Conservation (phyloP, 2,888 invertebrate species). For the Temnothorax ravouxi region DNA sequence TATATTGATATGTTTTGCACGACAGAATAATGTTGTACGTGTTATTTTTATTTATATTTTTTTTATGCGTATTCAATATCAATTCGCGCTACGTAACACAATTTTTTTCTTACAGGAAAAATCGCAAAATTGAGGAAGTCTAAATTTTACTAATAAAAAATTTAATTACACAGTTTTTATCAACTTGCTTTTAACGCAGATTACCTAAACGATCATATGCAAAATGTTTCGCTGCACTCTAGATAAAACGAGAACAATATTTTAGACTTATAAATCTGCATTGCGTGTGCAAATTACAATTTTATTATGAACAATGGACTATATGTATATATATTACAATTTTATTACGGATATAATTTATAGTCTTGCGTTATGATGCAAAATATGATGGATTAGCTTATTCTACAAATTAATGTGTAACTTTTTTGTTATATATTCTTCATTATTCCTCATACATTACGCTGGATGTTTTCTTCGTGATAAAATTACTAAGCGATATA, state of each 20-base stretch:
- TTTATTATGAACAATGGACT: not conserved
- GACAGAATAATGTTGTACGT: not conserved
- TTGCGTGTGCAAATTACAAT: not conserved
- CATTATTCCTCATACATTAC: conserved; percentile 17
- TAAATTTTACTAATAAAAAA: conserved; percentile 8
- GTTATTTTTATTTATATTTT: not conserved
- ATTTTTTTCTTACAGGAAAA: not conserved
- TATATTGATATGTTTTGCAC: not conserved
- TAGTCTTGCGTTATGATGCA: not conserved
- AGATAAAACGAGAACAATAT: not conserved
- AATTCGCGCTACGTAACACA: not conserved
- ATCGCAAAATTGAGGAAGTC: not conserved
- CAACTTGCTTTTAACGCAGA: not conserved
- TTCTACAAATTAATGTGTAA: not conserved
- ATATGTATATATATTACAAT: not conserved
- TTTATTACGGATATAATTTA: conserved; percentile 1
- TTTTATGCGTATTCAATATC: not conserved
- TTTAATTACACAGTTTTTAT: not conserved
- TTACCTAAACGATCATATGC: not conserved
- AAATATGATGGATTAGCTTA: not conserved
- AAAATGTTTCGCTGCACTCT: not conserved
- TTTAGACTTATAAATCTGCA: not conserved
- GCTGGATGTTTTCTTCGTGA: not conserved
- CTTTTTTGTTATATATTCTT: not conserved
- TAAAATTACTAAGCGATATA: conserved; percentile 18